phyloP scores from a whole-genome alignment of 2,888 invertebrate species.

The Stenoptilia bipunctidactyla region DNA sequence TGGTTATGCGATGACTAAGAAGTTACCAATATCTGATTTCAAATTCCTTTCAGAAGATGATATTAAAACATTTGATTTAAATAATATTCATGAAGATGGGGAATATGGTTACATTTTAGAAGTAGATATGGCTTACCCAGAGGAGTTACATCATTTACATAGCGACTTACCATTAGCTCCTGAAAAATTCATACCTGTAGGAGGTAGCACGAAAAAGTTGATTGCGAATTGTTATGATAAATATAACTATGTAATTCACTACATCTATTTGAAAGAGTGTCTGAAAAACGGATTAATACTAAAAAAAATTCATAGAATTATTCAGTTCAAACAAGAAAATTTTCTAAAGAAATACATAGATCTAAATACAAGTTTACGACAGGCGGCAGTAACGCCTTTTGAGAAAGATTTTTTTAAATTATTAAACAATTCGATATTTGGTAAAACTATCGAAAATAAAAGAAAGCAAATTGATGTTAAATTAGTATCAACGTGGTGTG shows the following conservation, averaged over 20 bases:
- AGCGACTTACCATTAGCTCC: conserved; percentile 9
- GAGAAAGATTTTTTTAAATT: conserved; percentile 4
- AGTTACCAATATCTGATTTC: conserved; percentile 12
- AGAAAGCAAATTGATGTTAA: conserved; percentile 6
- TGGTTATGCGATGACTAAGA: conserved; percentile 22
- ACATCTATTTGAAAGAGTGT: conserved; percentile 16
- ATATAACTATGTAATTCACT: conserved; percentile 21
- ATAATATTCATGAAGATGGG: conserved; percentile 11
- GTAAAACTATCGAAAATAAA: conserved; percentile 1
- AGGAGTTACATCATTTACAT: conserved; percentile 8
- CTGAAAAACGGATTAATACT: no score
- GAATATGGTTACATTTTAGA: background rate
- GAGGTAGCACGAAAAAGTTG: conserved; percentile 14
- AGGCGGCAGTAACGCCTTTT: background rate
- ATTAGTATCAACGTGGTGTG: conserved; percentile 6
- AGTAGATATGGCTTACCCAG: conserved; percentile 14
- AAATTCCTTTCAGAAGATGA: conserved; percentile 8
- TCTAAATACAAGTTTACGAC: conserved; percentile 6
- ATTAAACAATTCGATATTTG: conserved; percentile 7
- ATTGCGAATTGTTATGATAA: conserved; percentile 19
- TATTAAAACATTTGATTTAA: conserved; percentile 9
- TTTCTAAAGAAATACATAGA: conserved; percentile 15
- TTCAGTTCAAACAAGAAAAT: no score
- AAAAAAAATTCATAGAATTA: no score
- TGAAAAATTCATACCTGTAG: conserved; percentile 11